Conservation (phyloP, 1,140 invertebrate genomes). For the Heliconius congener region DNA sequence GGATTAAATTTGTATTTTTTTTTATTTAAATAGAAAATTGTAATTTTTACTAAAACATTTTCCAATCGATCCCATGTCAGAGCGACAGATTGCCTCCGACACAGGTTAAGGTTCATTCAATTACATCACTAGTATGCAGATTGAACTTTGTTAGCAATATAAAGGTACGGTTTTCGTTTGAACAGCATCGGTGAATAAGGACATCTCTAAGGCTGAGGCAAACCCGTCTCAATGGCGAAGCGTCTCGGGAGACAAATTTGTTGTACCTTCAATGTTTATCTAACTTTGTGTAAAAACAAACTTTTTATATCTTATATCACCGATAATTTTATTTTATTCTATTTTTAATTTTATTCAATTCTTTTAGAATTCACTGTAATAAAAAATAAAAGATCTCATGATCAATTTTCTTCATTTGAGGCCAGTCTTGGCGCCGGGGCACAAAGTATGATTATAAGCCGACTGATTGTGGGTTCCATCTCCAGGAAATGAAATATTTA, state of each 20-base stretch:
- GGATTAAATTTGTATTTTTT: neutral
- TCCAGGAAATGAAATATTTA: too few relatives aligned
- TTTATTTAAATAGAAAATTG: neutral
- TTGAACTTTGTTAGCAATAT: neutral
- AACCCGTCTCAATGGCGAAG: neutral
- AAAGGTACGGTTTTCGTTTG: conserved; percentile 2
- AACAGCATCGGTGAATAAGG: neutral
- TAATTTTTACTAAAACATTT: neutral
- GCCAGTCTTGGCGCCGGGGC: too few relatives aligned
- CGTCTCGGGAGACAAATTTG: conserved; percentile 4
- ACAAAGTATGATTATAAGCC: too few relatives aligned
- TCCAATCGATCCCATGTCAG: neutral
- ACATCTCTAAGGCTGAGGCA: neutral
- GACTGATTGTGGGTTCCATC: too few relatives aligned
- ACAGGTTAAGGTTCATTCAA: neutral
- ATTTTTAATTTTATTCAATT: neutral
- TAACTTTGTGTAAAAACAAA: neutral
- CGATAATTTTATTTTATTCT: neutral
- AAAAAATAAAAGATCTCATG: too few relatives aligned
- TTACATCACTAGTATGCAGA: neutral
- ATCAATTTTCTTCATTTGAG: too few relatives aligned
- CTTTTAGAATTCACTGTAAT: too few relatives aligned
- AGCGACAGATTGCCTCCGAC: neutral
- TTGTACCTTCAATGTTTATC: neutral
- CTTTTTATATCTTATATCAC: neutral